Conservation (phyloP, 2,888 invertebrate genomes). For the Pterobdella sp. region DNA sequence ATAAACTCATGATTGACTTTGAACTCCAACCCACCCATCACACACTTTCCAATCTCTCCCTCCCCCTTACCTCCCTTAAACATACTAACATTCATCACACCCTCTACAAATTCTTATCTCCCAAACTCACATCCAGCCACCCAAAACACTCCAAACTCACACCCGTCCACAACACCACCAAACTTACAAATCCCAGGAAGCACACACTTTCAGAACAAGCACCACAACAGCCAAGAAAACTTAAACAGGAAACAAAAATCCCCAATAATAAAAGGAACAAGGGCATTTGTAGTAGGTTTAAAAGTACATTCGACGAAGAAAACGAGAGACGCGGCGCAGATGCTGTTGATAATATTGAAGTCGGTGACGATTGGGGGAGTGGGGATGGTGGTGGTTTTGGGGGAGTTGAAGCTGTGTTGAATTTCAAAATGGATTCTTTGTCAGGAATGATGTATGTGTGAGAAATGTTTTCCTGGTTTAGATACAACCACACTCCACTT, state of each 20-base stretch:
- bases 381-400: neutral
- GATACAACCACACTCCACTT: conserved; percentile 31
- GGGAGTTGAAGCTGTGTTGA: neutral
- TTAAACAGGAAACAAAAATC: conserved; percentile 23
- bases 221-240: conserved; percentile 32
- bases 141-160: neutral
- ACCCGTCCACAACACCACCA: neutral
- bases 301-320: conserved; percentile 7
- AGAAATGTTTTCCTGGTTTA: conserved; percentile 25
- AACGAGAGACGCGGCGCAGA: neutral
- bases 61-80: too few species aligned
- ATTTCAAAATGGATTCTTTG: neutral
- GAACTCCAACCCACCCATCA: too few species aligned
- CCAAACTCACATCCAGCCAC: too few species aligned
- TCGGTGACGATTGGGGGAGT: neutral
- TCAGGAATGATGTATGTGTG: conserved; percentile 26
- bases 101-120: too few species aligned
- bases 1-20: too few species aligned
- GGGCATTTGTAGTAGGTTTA: conserved; percentile 17
- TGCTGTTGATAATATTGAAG: conserved; percentile 14
- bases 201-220: conserved; percentile 30
- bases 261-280: conserved; percentile 27
- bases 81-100: too few species aligned
- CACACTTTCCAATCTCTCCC: too few species aligned
- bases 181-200: conserved; percentile 31